These are phyloP conservation scores for Macropodus opercularis DNA, from an alignment of 2,797 vertebrate genomes.

Conservation along the genomic window DNA sequence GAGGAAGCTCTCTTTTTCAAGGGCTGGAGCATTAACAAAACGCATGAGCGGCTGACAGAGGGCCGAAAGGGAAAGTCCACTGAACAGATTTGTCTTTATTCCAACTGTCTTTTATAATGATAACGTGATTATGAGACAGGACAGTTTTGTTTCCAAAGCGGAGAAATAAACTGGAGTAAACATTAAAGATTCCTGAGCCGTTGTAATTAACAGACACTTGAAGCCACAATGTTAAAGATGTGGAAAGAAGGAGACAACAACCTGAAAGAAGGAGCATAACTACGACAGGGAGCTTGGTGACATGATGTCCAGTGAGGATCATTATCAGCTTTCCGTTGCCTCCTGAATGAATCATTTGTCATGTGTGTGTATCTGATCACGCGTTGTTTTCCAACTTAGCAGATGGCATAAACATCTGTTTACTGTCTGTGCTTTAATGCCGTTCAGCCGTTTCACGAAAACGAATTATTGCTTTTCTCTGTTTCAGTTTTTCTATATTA, in stretches of 20 bases:
- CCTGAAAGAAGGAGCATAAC: no score
- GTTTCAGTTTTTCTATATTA: no score
- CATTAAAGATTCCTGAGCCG: background rate
- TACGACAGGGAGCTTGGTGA: no score
- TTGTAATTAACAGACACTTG: constrained; percentile 2
- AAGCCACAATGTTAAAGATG: background rate
- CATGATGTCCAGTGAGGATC: no score
- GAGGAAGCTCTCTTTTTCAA: constrained; percentile 57
- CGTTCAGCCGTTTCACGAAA: no score
- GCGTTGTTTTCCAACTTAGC: no score
- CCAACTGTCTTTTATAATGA: constrained; percentile 6
- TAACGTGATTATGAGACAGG: background rate
- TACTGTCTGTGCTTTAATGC: no score
- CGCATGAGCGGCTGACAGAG: constrained; percentile 9
- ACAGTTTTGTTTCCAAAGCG: background rate
- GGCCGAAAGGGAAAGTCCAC: constrained; percentile 56
- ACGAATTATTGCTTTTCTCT: no score
- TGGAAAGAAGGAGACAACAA: background rate
- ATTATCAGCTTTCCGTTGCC: no score
- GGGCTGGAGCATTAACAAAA: constrained; percentile 54
- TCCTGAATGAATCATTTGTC: no score
- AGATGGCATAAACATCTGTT: no score
- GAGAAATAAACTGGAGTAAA: background rate
- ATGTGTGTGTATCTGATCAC: no score
- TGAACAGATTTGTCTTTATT: constrained; percentile 51